Percentiles rank a stretch among this genome's conserved stretches.
phyloP scores from a whole-genome alignment of 2,888 invertebrate genomes.

The Seladonia tumulorum region DNA sequence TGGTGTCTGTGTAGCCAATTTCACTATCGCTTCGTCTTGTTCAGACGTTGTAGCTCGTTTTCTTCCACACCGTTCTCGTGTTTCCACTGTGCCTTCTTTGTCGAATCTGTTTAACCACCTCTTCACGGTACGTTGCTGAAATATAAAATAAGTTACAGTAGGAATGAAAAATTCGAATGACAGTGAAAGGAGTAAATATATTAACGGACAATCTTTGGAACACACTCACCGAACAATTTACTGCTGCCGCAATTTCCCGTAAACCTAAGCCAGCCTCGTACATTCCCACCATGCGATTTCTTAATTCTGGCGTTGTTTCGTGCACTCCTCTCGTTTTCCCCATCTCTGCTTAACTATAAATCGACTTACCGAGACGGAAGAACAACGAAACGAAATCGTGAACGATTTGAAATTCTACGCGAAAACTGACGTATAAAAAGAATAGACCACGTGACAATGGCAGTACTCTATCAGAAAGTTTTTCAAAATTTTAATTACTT shows the following conservation, averaged over 20 bases:
- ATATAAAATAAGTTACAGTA: neutral
- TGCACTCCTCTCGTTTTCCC: slow-evolving; percentile 83
- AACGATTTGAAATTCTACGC: slow-evolving; percentile 73
- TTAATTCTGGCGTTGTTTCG: slow-evolving; percentile 82
- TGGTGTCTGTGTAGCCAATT: slow-evolving; percentile 81
- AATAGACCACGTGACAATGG: slow-evolving; percentile 76
- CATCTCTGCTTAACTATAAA: slow-evolving; percentile 70
- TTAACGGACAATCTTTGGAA: neutral
- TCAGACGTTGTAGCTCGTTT: slow-evolving; percentile 82
- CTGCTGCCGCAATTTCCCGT: slow-evolving; percentile 81
- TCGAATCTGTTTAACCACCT: slow-evolving; percentile 83
- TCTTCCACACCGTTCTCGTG: slow-evolving; percentile 81
- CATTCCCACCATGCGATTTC: slow-evolving; percentile 84
- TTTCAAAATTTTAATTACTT: slow-evolving; percentile 59
- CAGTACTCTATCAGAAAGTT: slow-evolving; percentile 60
- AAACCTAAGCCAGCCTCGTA: slow-evolving; percentile 82
- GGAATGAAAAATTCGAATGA: neutral
- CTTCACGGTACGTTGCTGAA: slow-evolving; percentile 83
- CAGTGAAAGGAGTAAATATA: neutral
- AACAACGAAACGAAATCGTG: neutral
- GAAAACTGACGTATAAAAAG: slow-evolving; percentile 70
- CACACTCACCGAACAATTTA: slow-evolving; percentile 81
- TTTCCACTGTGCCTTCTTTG: slow-evolving; percentile 82
- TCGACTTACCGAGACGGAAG: neutral
- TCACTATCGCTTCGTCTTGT: slow-evolving; percentile 82